These are phyloP conservation scores for Mimas tiliae DNA, from an alignment of 2,888 invertebrate species.

Conservation along the genomic window DNA sequence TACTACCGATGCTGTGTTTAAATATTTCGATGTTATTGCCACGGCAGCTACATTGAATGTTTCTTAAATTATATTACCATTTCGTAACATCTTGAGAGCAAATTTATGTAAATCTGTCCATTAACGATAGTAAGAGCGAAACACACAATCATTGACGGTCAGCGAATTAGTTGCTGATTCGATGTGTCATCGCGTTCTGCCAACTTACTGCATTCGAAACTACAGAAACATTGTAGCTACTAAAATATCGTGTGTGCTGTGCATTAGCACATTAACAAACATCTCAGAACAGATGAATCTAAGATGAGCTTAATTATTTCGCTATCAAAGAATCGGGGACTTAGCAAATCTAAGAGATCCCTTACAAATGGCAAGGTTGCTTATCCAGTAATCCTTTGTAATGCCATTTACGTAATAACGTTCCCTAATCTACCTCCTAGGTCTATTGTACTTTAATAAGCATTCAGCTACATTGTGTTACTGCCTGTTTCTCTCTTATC, in stretches of 20 bases:
- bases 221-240: too few species aligned
- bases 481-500: neutral
- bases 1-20: conserved; percentile 39
- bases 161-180: neutral
- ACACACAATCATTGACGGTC: neutral
- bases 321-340: neutral
- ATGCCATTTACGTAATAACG: neutral
- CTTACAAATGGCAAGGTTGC: conserved; percentile 1
- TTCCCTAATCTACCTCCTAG: neutral
- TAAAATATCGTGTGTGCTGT: too few species aligned
- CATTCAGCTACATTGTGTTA: neutral
- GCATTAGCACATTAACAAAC: neutral
- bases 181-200: too few species aligned
- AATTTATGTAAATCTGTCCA: neutral
- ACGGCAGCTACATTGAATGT: conserved; percentile 40
- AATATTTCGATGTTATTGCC: conserved; percentile 43
- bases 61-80: conserved; percentile 36
- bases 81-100: conserved; percentile 37
- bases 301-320: conserved; percentile 42
- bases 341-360: neutral
- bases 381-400: neutral
- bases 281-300: neutral
- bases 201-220: too few species aligned
- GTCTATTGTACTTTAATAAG: neutral
- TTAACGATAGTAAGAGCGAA: neutral